Evolutionary conservation across 2,888 invertebrate species (phyloP), one percentile per base, ranked within the genome.

Genomic region (Stratiomys singularior): DNA sequence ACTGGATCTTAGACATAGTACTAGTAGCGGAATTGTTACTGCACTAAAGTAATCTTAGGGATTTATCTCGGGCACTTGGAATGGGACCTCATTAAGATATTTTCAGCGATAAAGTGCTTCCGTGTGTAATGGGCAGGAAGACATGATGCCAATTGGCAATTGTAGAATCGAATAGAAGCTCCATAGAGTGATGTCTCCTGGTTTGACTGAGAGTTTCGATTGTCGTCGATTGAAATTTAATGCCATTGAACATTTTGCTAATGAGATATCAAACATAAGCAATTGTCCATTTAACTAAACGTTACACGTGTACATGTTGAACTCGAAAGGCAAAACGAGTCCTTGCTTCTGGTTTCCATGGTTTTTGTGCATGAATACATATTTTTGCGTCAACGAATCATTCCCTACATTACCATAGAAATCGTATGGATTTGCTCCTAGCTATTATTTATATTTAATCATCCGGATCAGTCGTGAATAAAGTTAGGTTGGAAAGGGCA

Each of bases 11-110:
- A n/a, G n/a, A n/a, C n/a, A n/a, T n/a, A n/a, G n/a, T 28, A 28
- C 69, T 46, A 25, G 69, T 46, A 23, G 27, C 44, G 69, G n/a
- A 69, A 46, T 69, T 37, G 69, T 21, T 11, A 13, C 52, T 52
- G 7, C 15, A 52, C 52, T 30, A 47, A 46, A 69, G 69, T 69
- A 69, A 69, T 69, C 69, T 69, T n/a, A 25, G 47, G 72, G 72
- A 58, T 74, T 74, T 58, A 74, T 74, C 74, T 58, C 58, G 74
- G 25, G 74, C 74, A 74, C 30, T 23, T 37, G 58, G 52, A 58
- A 74, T 58, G 58, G 74, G 58, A 74, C 58, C 74, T 74, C 74
- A 74, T 74, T 74, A 74, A 74, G 74, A 74, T 58, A 74, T 74
- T 74, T 74, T 52, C 25, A 15, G 58, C 37, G 74, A 58, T 58